phyloP scores from a whole-genome alignment of 2,888 invertebrate species.

The Chloroclysta siterata region DNA sequence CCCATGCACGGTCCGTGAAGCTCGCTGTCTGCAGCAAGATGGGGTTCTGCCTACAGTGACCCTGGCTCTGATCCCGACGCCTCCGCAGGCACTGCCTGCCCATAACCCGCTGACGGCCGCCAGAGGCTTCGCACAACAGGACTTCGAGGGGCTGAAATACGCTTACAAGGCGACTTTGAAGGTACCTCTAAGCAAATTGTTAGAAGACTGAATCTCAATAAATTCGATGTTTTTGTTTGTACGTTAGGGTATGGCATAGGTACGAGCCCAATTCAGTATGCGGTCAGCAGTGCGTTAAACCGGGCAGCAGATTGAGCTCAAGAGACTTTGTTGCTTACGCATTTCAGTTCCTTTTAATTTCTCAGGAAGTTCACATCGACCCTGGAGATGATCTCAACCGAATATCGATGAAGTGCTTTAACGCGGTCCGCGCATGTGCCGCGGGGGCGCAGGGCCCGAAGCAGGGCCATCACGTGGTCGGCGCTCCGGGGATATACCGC shows the following conservation, averaged over 20 bases:
- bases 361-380: constrained; percentile 64
- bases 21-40: constrained; percentile 72
- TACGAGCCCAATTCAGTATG: too few relatives aligned
- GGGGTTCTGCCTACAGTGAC: constrained; percentile 74
- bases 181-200: constrained; percentile 46
- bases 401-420: constrained; percentile 64
- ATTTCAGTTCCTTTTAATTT: neutral
- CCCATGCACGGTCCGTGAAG: constrained; percentile 75
- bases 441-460: constrained; percentile 64
- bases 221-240: too few relatives aligned
- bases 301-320: too few relatives aligned
- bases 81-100: constrained; percentile 51
- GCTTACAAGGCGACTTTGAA: constrained; percentile 71
- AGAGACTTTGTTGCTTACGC: too few relatives aligned
- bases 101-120: constrained; percentile 54
- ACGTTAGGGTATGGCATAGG: too few relatives aligned
- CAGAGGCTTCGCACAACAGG: constrained; percentile 69
- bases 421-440: constrained; percentile 64
- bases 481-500: constrained; percentile 84
- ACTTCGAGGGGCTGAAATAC: constrained; percentile 71
- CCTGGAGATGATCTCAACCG: constrained; percentile 52
- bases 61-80: constrained; percentile 60
- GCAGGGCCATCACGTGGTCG: constrained; percentile 63
- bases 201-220: too few relatives aligned
- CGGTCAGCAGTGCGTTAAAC: too few relatives aligned